phyloP scores from a whole-genome alignment of 37 sponge, comb jelly and placozoan genomes.

The Trichoplax adhaerens region DNA sequence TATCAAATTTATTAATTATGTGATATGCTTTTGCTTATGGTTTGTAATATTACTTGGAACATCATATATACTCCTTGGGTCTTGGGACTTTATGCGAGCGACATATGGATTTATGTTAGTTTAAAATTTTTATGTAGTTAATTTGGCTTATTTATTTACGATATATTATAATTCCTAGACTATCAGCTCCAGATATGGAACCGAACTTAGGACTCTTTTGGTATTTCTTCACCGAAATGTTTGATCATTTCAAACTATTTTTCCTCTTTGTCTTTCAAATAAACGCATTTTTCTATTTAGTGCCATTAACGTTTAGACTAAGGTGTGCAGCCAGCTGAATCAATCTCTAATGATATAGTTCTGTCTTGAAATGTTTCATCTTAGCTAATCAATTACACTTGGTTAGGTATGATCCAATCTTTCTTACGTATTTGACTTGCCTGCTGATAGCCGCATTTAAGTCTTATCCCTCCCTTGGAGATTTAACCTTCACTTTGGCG shows the following conservation, averaged over 20 bases:
- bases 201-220: slow-evolving; percentile 94
- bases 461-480: slow-evolving; percentile 85
- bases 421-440: slow-evolving; percentile 46
- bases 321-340: slow-evolving; percentile 16
- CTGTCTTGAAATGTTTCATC: neutral
- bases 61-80: slow-evolving; percentile 41
- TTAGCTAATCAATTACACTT: slow-evolving; percentile 1
- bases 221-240: slow-evolving; percentile 96
- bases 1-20: neutral
- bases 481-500: slow-evolving; percentile 62
- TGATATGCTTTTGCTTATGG: slow-evolving; percentile 6
- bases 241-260: slow-evolving; percentile 83
- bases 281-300: slow-evolving; percentile 55
- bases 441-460: slow-evolving; percentile 75
- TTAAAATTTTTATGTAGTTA: neutral
- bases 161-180: slow-evolving; percentile 9
- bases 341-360: neutral
- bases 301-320: slow-evolving; percentile 57
- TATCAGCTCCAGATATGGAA: slow-evolving; percentile 51
- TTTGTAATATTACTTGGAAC: slow-evolving; percentile 10
- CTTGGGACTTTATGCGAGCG: slow-evolving; percentile 55
- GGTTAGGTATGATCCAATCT: slow-evolving; percentile 48
- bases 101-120: slow-evolving; percentile 62
- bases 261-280: slow-evolving; percentile 94
- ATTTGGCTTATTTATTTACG: neutral